Evolutionary conservation across 64 coral and sea anemone species (phyloP), one percentile per base, ranked within the genome.

Genomic region (Exaiptasia diaphana): DNA sequence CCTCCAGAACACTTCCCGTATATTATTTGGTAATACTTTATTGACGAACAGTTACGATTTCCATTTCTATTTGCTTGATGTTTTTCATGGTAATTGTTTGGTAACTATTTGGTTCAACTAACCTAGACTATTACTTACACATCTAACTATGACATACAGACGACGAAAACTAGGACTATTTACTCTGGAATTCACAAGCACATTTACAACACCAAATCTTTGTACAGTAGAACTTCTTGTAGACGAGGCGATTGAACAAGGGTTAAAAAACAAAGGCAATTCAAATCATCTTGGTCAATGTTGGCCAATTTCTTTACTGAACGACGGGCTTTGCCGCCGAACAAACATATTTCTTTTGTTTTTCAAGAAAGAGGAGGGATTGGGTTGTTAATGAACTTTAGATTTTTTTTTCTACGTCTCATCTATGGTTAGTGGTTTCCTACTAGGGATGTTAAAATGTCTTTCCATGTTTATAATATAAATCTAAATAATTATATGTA

Each of bases 401-500:
- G 32, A 65, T 5, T 65, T 28, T 77, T 44, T 61, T 73, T n/a
- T 68, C 78, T 81, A n/a, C 38, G 61, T 65, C 33, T 65, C 29
- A 82, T 82, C 83, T 87, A 86, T 46, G 69, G 70, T 93, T 60
- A 25, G 84, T 75, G 82, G 74, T 75, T 57, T 90, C 79, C 15
- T 29, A 62, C 58, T 62, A 62, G 58, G 73, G 85, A 73, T 58
- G 86, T 89, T 94, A 84, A 94, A 94, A 94, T 84, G 86, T 77
- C 91, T 75, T 89, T 89, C 74, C 80, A 67, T 89, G 91, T 94
- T 87, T 88, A 89, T 94, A 94, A 94, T 94, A 94, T 94, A 94
- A 94, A 94, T 94, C 91, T 94, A 94, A 94, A 89, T 94, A 89
- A 89, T 89, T 85, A 85, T 94, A 94, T 94, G 91, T 94, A 94